Base-by-base conservation (phyloP, 2,797 vertebrate species). In the Pseudochromis fuscus region DNA sequence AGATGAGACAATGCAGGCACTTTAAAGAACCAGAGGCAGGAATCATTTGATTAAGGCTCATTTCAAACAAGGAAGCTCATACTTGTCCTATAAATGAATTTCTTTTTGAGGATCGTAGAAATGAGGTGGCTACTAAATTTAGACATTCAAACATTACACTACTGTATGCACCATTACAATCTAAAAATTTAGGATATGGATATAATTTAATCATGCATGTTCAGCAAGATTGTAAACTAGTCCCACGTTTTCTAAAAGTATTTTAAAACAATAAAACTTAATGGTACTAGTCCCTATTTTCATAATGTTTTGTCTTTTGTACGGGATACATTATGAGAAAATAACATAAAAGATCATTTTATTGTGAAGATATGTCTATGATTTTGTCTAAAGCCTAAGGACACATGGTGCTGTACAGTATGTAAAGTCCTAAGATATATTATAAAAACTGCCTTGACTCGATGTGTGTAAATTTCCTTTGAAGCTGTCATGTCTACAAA, bases 91-190 rank as follows among this genome's bases (percentile, higher is more conserved):
- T 52, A 30, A 56, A 51, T 16, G 0, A 23, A 56, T 45, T 24
- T 60, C n/a, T 37, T 37, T 25, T 3, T 2, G 30, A 49, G 64
- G 10, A 64, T 1, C 1, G 7, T 9, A 40, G 4, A 42, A 48
- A 38, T 40, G 0, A 42, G 19, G 13, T 1, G 1, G 10, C 52
- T 10, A 27, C 13, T 2, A 28, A 2, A 60, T 5, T 23, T 10
- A 38, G 40, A 62, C 8, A 23, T 59, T 25, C 18, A 40, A 49
- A 62, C 7, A 37, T 55, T 53, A 31, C 4, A 70, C 3, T 51
- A 16, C 25, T 30, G 13, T 21, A n/a, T 13, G 18, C 6, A 37
- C 1, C 3, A 44, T 30, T 2, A 21, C 8, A 24, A 33, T 33
- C 30, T 46, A n/a, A 30, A 33, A 44, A 40, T 27, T 38, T 21